A percentile compares a stretch with the other conserved stretches of the same genome.
Evolutionary conservation across 2,797 vertebrate genomes (phyloP).

Genomic region (Chloroceryle amazona): DNA sequence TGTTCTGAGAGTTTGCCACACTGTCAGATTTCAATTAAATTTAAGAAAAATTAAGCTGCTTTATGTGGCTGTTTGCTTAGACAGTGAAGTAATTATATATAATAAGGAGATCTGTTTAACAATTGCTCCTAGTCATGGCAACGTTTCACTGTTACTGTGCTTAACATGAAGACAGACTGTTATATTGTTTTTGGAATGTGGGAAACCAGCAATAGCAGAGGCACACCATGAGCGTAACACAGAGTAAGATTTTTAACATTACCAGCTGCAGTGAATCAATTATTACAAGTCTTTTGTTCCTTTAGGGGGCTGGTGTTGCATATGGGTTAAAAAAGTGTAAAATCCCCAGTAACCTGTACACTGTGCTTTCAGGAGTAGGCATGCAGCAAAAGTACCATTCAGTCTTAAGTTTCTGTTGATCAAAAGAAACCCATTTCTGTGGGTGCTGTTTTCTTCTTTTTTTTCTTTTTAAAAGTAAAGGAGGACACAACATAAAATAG

Average conservation of each 20-base stretch:
- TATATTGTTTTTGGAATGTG: constrained; percentile 56
- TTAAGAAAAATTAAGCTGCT: constrained; percentile 74
- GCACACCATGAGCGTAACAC: background rate
- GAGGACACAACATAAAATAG: background rate
- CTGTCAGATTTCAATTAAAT: constrained; percentile 73
- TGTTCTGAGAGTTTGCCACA: constrained; percentile 60
- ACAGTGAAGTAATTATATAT: constrained; percentile 72
- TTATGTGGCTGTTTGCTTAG: constrained; percentile 75
- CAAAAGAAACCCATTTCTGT: background rate
- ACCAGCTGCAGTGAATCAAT: constrained; percentile 11
- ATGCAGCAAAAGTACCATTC: background rate
- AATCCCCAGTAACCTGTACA: background rate
- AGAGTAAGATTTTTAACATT: constrained; percentile 28
- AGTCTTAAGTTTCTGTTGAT: background rate
- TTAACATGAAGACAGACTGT: constrained; percentile 52
- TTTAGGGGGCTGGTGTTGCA: background rate
- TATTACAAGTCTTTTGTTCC: background rate
- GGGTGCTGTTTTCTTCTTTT: background rate
- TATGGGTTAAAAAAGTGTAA: background rate
- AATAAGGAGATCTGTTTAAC: constrained; percentile 65
- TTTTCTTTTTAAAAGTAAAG: background rate
- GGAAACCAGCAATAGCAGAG: constrained; percentile 59
- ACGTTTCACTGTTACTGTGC: constrained; percentile 29
- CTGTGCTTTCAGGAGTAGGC: background rate
- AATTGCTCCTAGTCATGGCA: constrained; percentile 65